These are phyloP conservation scores for Camponotus fellah DNA, from an alignment of 2,888 invertebrate species.

Conservation along the genomic window DNA sequence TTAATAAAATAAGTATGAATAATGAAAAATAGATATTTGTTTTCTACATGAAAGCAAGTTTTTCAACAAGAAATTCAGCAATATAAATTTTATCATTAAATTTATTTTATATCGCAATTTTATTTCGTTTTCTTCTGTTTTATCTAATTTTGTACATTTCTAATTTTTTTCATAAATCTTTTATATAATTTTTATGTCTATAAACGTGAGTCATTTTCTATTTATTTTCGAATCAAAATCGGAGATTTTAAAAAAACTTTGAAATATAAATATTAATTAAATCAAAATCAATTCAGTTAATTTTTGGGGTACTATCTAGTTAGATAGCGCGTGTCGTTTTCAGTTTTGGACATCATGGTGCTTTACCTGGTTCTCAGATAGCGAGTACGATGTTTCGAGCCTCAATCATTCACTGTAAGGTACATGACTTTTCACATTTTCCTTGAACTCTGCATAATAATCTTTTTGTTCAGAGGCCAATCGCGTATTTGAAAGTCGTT, in stretches of 20 bases:
- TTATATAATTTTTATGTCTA: background rate
- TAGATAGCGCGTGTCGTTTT: conserved; percentile 77
- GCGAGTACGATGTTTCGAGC: conserved; percentile 71
- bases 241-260: background rate
- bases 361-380: conserved; percentile 84
- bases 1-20: background rate
- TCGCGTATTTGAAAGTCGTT: background rate
- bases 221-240: background rate
- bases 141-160: background rate
- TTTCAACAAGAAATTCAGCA: background rate
- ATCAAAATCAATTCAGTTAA: background rate
- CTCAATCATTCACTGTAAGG: conserved; percentile 67
- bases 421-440: conserved; percentile 52
- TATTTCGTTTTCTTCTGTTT: background rate
- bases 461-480: background rate
- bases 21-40: background rate
- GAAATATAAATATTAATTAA: background rate
- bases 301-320: conserved; percentile 29
- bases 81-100: background rate
- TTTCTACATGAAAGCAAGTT: background rate
- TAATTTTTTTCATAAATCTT: background rate
- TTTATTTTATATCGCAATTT: background rate
- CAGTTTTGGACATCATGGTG: conserved; percentile 83
- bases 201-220: background rate
- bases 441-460: conserved; percentile 16